Evolutionary conservation across 2,888 invertebrate genomes (phyloP).

Genomic region (Agrilus biguttatus): DNA sequence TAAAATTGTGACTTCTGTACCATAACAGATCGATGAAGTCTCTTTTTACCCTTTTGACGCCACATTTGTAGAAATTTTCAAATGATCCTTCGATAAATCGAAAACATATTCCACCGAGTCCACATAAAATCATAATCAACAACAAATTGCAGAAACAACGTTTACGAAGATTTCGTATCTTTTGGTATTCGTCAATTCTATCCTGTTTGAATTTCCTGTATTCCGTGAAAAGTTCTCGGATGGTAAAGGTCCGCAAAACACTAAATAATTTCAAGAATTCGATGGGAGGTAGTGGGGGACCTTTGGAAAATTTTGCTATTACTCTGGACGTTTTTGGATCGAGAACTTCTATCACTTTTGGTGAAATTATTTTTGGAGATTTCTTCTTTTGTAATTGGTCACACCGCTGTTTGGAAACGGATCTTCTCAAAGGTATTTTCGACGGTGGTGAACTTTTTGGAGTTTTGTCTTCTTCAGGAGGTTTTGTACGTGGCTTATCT

Average conservation of each 20-base stretch:
- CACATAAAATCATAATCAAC: conserved; percentile 57
- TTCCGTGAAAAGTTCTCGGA: conserved; percentile 31
- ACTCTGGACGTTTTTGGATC: conserved; percentile 25
- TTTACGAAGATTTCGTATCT: conserved; percentile 43
- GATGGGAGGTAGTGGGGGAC: conserved; percentile 14
- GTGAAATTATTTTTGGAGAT: conserved; percentile 10
- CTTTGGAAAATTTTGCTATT: conserved; percentile 14
- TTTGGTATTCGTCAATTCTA: conserved; percentile 39
- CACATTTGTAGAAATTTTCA: conserved; percentile 77
- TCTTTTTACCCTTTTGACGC: conserved; percentile 71
- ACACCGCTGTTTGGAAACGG: conserved; percentile 27
- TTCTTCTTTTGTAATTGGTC: conserved; percentile 22
- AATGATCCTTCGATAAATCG: conserved; percentile 72
- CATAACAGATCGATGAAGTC: conserved; percentile 75
- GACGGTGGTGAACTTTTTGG: conserved; percentile 14
- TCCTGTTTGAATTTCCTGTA: conserved; percentile 46
- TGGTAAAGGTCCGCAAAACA: conserved; percentile 27
- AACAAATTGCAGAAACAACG: conserved; percentile 54
- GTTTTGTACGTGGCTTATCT: conserved; percentile 2
- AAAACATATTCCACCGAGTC: conserved; percentile 67
- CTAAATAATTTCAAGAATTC: conserved; percentile 16
- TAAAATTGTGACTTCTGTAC: conserved; percentile 65
- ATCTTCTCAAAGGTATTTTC: conserved; percentile 9
- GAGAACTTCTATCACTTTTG: conserved; percentile 25
- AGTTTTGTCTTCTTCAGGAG: conserved; percentile 9